Percentiles rank a stretch among this genome's conserved stretches.
phyloP scores from a whole-genome alignment of 1,140 invertebrate species.

The Trissolcus basalis region DNA sequence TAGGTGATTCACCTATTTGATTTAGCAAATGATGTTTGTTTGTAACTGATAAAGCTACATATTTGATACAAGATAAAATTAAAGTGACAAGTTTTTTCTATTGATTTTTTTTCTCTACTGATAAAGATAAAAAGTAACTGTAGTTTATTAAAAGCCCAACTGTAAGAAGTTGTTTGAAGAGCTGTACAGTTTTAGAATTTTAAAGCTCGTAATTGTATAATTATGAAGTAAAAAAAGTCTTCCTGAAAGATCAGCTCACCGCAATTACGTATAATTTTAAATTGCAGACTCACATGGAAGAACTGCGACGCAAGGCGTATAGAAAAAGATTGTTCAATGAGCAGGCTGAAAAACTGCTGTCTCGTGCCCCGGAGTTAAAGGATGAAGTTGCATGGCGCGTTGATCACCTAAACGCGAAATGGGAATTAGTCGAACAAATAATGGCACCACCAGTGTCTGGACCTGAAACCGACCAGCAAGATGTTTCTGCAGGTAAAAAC shows the following conservation, averaged over 20 bases:
- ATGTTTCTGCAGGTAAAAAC: slow-evolving; percentile 74
- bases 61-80: no score
- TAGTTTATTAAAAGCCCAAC: no score
- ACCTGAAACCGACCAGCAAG: slow-evolving; percentile 71
- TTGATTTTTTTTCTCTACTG: no score
- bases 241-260: slow-evolving; percentile 1
- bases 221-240: slow-evolving; percentile 10
- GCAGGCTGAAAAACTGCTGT: slow-evolving; percentile 84
- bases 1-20: no score
- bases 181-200: no score
- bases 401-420: slow-evolving; percentile 84
- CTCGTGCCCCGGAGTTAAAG: slow-evolving; percentile 82
- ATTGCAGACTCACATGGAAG: slow-evolving; percentile 84
- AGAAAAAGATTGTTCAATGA: slow-evolving; percentile 86
- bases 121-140: no score
- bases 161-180: no score
- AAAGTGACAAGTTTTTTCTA: no score
- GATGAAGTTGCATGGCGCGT: slow-evolving; percentile 86
- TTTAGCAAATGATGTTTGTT: no score
- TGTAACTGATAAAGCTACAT: no score
- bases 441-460: slow-evolving; percentile 75
- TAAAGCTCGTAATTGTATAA: no score
- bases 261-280: slow-evolving; percentile 13
- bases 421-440: slow-evolving; percentile 82
- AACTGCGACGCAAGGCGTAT: slow-evolving; percentile 82